These are phyloP conservation scores for Leucophenga montana DNA, from an alignment of 2,888 invertebrate species.

Conservation along the genomic window DNA sequence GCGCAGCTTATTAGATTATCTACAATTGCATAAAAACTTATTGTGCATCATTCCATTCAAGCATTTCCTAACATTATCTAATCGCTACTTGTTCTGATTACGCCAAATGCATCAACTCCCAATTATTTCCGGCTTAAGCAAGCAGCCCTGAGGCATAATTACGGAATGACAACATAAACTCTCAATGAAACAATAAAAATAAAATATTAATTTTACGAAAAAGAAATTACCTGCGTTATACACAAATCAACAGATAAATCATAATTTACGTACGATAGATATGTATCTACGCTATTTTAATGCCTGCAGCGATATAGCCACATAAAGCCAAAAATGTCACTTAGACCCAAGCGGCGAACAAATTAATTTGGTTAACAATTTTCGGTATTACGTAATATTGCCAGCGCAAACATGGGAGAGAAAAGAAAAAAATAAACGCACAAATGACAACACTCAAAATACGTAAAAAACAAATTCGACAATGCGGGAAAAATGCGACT, in stretches of 20 bases:
- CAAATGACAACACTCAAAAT: too few species aligned
- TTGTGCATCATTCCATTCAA: too few species aligned
- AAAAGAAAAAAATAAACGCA: slow-evolving; percentile 23
- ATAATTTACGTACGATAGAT: slow-evolving; percentile 12
- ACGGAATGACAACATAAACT: background rate
- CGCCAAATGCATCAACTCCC: too few species aligned
- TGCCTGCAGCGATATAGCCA: background rate
- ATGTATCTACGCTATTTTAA: background rate
- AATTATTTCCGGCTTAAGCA: too few species aligned
- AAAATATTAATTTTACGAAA: slow-evolving; percentile 25
- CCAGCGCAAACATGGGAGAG: slow-evolving; percentile 15
- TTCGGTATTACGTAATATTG: slow-evolving; percentile 50
- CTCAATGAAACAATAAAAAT: slow-evolving; percentile 25
- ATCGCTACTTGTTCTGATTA: too few species aligned
- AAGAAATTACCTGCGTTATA: slow-evolving; percentile 1
- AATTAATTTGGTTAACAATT: slow-evolving; percentile 33
- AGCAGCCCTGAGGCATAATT: too few species aligned
- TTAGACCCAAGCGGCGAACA: slow-evolving; percentile 4
- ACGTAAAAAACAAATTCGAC: background rate
- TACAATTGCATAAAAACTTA: too few species aligned
- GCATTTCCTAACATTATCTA: too few species aligned
- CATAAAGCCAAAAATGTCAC: slow-evolving; percentile 12
- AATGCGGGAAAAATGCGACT: too few species aligned
- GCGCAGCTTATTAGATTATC: too few species aligned
- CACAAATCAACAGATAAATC: slow-evolving; percentile 15